These are phyloP conservation scores for Cetonia aurata DNA, from an alignment of 2,888 invertebrate species.

Conservation along the genomic window DNA sequence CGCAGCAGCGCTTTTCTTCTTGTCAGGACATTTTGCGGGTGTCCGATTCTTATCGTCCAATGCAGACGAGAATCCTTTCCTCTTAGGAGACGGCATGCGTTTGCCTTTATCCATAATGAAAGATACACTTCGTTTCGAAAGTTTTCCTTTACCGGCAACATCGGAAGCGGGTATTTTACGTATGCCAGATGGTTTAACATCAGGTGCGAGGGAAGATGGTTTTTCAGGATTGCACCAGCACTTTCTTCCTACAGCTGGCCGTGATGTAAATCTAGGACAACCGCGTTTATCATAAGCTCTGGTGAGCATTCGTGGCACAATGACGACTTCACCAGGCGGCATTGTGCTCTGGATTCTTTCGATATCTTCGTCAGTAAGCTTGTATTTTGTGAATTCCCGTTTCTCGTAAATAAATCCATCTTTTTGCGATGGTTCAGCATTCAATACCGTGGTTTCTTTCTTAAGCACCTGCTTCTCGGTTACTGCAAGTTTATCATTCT, in stretches of 20 bases:
- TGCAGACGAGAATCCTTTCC: too few relatives aligned
- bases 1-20: too few relatives aligned
- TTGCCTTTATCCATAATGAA: too few relatives aligned
- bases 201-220: too few relatives aligned
- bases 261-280: not conserved
- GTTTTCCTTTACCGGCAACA: too few relatives aligned
- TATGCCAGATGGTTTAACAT: not conserved
- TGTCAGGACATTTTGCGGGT: too few relatives aligned
- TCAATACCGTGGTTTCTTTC: not conserved
- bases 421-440: not conserved
- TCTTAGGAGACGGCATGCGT: too few relatives aligned
- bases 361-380: constrained; percentile 8
- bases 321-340: constrained; percentile 16
- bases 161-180: not conserved
- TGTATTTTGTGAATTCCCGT: not conserved
- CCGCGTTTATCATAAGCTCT: constrained; percentile 9
- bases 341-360: constrained; percentile 7
- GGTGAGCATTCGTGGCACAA: not conserved
- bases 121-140: too few relatives aligned
- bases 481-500: not conserved
- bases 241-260: not conserved
- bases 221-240: too few relatives aligned
- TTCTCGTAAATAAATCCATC: not conserved
- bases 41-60: too few relatives aligned
- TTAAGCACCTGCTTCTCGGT: not conserved